Base-by-base conservation (phyloP, 2,888 invertebrate species). In the Therioaphis trifolii region DNA sequence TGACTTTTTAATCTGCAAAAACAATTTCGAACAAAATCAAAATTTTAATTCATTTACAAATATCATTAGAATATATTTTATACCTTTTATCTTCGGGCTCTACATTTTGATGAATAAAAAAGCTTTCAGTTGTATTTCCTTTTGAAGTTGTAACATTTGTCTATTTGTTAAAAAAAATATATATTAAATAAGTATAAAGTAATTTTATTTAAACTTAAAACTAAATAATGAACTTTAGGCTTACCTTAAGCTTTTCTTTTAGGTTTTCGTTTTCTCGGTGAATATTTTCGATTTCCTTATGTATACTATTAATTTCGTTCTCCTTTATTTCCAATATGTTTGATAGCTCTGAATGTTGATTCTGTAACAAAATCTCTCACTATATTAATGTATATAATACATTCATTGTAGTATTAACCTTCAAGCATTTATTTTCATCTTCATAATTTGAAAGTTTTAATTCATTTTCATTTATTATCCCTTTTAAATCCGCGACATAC, bases 401-500 rank as follows among this genome's bases (percentile, higher is more conserved):
- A 43, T 69, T 55, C 71, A 43, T 1, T 58, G 46, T 46, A 3
- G 21, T 27, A 46, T 15, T 29, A 14, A 82, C 82, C 61, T 82
- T 82, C 9, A 82, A 40, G 35, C 49, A 35, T 82, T 82, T 49
- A 24, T 63, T 82, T 40, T 82, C 82, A 15, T 72, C 72, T 63
- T n/a, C 29, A 4, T 71, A 80, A 46, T 21, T 80, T 15, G 71
- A 71, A 0, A 80, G 27, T 46, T 58, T 80, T 29, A 55, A 46
- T 80, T 80, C 80, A n/a, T 29, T 80, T 58, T 71, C 80, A 21
- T 80, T 43, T 46, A 80, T 80, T 18, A 29, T 71, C 2, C 29
- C 61, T 61, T 80, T 80, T 74, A 82, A 74, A 12, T 82, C 82
- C 7, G 82, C 82, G 9, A 82, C 74, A 4, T 74, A 74, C 74